Base-by-base conservation (phyloP, 1,140 invertebrate species). In the Trialeurodes vaporariorum region DNA sequence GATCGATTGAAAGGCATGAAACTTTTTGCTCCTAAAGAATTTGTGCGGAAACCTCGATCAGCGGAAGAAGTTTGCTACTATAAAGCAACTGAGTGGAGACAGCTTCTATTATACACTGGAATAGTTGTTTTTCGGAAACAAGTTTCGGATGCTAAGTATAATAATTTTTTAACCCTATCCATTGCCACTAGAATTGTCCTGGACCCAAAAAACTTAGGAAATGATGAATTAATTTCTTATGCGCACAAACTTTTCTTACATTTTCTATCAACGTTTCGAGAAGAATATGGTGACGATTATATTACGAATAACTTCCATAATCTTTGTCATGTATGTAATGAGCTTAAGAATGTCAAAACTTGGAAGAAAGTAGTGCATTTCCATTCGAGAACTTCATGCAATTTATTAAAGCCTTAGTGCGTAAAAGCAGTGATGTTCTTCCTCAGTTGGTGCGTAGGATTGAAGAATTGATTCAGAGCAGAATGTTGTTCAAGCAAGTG, bases 341-440 rank as follows among this genome's bases (percentile, higher is more conserved):
- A 81, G 73, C 73, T 26, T 67, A 69, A 69, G 72, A 70, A 12
- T 78, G 75, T 74, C 76, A 76, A 0, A 24, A 68, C 34, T 70
- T 81, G 5, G 76, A 81, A 69, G 71, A 70, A 23, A 75, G 72
- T 60, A 59, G 40, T 58, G 73, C 78, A 5, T 82, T 81, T 73
- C 68, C 71, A 22, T 79, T 78, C 76, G 79, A 82, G 76, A 80
- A 77, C 70, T 75, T 72, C 70, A 70, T 81, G 66, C 65, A 73
- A 34, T 66, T 63, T 27, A 69, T 78, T 5, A 79, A 79, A 73
- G 65, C 66, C 64, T 25, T 72, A 11, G 58, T 74, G 13, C 34
- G 73, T 61, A 72, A 71, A 65, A 62, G 68, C 22, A 27, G 72
- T 27, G 68, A 70, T 66, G 72, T 72, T 12, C 64, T 77, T 21